Evolutionary conservation across 2,113 vertebrate genomes (phyloP).

Genomic region (Asarcornis scutulata): DNA sequence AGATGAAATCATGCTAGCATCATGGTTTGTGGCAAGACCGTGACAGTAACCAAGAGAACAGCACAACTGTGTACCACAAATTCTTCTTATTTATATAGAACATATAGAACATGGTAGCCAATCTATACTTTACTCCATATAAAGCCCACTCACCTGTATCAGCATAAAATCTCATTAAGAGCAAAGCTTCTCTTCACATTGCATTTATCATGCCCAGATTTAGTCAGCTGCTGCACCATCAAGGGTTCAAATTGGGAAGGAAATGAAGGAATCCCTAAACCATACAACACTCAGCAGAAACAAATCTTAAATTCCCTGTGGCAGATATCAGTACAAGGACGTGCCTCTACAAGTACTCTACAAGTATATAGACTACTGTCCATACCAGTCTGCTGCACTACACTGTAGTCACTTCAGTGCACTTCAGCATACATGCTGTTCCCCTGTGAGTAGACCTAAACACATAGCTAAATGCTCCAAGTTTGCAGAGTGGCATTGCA

Average conservation of each 20-base stretch:
- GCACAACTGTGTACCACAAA: background rate
- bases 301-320: background rate
- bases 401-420: background rate
- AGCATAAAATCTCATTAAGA: background rate
- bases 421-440: background rate
- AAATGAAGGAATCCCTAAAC: background rate
- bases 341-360: background rate
- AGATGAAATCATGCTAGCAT: background rate
- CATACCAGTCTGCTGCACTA: background rate
- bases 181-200: background rate
- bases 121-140: background rate
- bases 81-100: background rate
- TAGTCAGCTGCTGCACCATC: background rate
- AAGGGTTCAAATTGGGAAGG: background rate
- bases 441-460: background rate
- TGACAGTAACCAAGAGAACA: conserved; percentile 19
- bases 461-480: background rate
- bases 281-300: background rate
- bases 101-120: background rate
- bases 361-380: background rate
- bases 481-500: background rate
- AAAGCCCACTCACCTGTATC: background rate
- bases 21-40: background rate
- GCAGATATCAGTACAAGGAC: background rate
- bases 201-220: background rate